Percentiles rank a stretch among this genome's conserved stretches.
Conservation (phyloP, 2,113 vertebrate species). For the Phycodurus eques region DNA sequence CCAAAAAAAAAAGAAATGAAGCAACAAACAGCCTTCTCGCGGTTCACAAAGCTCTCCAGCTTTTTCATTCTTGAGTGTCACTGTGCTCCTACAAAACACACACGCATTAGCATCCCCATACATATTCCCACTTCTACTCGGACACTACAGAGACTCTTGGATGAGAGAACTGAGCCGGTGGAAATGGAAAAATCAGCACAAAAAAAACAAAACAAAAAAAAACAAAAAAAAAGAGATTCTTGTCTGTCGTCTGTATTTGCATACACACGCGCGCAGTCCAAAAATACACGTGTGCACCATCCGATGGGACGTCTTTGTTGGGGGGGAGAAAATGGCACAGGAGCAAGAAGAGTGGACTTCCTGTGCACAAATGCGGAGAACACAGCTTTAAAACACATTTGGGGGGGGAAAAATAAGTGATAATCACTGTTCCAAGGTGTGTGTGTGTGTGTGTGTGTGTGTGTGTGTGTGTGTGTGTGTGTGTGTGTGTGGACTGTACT, state of each 20-base stretch:
- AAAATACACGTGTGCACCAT: conserved; percentile 26
- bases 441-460: neutral
- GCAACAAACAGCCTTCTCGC: conserved; percentile 41
- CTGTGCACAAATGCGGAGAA: conserved; percentile 28
- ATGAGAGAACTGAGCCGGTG: conserved; percentile 27
- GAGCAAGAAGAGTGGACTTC: conserved; percentile 30
- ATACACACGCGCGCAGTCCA: conserved; percentile 37
- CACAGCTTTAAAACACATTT: conserved; percentile 44
- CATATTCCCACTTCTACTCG: conserved; percentile 5
- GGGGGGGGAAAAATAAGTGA: conserved; percentile 23
- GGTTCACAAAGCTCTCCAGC: conserved; percentile 41
- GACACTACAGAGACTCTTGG: conserved; percentile 43
- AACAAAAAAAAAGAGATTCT: conserved; percentile 6
- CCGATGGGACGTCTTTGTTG: conserved; percentile 22
- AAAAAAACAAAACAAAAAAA: conserved; percentile 7
- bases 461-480: neutral
- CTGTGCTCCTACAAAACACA: conserved; percentile 45
- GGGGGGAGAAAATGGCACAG: conserved; percentile 28
- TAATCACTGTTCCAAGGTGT: conserved; percentile 30
- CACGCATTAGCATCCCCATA: conserved; percentile 18
- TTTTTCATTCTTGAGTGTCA: conserved; percentile 45
- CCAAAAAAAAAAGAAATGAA: conserved; percentile 38
- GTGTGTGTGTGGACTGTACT: conserved; percentile 1
- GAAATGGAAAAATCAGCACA: conserved; percentile 51
- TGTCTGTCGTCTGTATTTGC: conserved; percentile 44